Evolutionary conservation across 1,140 invertebrate species (phyloP).

Genomic region (Oryzaephilus surinamensis): DNA sequence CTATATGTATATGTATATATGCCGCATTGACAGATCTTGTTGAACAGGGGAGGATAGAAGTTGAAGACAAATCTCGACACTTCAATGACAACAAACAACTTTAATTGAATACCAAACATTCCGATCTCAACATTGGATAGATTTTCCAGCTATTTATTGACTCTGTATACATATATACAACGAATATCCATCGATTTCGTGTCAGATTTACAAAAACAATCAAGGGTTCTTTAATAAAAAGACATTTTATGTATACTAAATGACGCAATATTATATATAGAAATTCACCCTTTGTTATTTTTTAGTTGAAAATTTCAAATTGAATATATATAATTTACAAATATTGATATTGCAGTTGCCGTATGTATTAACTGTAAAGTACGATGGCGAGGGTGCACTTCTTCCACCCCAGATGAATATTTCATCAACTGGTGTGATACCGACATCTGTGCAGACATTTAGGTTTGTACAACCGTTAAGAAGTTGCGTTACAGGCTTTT

Average conservation of each 20-base stretch:
- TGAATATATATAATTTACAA: constrained; percentile 15
- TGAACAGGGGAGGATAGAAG: constrained; percentile 11
- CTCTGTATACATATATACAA: constrained; percentile 6
- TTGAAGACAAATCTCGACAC: constrained; percentile 23
- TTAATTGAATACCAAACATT: constrained; percentile 27
- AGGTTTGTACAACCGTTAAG: constrained; percentile 39
- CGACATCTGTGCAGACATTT: constrained; percentile 62
- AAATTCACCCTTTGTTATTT: not conserved
- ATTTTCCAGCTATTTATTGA: constrained; percentile 5
- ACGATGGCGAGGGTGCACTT: constrained; percentile 63
- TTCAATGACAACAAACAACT: constrained; percentile 21
- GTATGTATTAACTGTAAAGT: constrained; percentile 66
- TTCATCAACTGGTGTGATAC: constrained; percentile 62
- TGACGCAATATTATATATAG: not conserved
- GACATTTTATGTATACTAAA: too few relatives aligned
- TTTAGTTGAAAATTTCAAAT: too few relatives aligned
- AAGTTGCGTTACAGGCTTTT: too few relatives aligned
- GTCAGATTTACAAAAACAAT: too few relatives aligned
- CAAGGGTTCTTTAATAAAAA: too few relatives aligned
- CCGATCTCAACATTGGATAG: constrained; percentile 4
- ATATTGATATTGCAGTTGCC: constrained; percentile 47
- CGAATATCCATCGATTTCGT: not conserved
- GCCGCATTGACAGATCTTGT: constrained; percentile 15
- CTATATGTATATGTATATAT: too few relatives aligned
- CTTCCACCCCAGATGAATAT: constrained; percentile 69